phyloP scores from a whole-genome alignment of 2,113 vertebrate genomes.

The Channa argus region DNA sequence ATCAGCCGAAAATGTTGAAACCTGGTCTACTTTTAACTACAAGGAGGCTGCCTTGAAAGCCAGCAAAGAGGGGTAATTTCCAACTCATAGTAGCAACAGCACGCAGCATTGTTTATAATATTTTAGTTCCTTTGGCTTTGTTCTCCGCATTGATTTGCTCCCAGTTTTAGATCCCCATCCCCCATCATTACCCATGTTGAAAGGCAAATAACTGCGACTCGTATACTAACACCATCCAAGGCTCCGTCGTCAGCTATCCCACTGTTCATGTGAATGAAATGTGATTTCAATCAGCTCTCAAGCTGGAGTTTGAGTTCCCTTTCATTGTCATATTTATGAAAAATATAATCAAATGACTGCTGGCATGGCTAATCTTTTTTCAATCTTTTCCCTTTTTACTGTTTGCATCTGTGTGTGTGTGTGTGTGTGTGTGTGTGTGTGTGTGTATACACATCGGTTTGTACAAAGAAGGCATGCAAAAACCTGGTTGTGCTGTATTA shows the following conservation, averaged over 20 bases:
- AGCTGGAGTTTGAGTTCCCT: constrained; percentile 25
- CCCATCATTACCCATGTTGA: constrained; percentile 2
- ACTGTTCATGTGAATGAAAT: constrained; percentile 30
- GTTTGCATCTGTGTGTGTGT: neutral
- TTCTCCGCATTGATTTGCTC: constrained; percentile 12
- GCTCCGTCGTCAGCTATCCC: constrained; percentile 4
- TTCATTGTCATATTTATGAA: constrained; percentile 40
- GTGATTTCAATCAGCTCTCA: constrained; percentile 44
- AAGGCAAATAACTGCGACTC: constrained; percentile 14
- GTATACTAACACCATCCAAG: constrained; percentile 3
- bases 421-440: neutral
- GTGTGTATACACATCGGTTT: neutral
- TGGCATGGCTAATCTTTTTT: constrained; percentile 42
- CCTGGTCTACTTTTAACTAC: neutral
- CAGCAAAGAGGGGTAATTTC: neutral
- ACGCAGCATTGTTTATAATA: neutral
- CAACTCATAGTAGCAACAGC: neutral
- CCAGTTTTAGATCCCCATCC: neutral
- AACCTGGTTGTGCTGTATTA: constrained; percentile 36
- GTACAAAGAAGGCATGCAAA: constrained; percentile 11
- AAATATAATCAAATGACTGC: constrained; percentile 27
- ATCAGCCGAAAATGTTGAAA: neutral
- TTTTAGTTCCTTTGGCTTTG: constrained; percentile 8
- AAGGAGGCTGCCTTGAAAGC: neutral
- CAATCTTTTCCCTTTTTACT: neutral